Conservation (phyloP, 2,113 vertebrate genomes). For the Mastomys coucha region DNA sequence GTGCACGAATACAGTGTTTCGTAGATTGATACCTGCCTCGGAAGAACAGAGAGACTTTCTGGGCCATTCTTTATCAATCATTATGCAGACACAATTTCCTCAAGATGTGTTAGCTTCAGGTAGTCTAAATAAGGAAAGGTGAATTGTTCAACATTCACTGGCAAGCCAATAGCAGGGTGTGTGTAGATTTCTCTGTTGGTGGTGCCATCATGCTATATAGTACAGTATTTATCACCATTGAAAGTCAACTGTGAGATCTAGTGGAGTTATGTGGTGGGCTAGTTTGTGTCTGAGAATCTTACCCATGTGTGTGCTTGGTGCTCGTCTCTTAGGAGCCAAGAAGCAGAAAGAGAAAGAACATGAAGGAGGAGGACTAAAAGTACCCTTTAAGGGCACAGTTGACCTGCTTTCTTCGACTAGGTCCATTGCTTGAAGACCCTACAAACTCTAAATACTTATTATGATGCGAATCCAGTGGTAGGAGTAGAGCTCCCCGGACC, state of each 20-base stretch:
- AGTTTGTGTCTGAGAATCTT: not conserved
- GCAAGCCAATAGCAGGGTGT: not conserved
- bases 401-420: not conserved
- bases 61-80: not conserved
- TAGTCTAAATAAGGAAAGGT: not conserved
- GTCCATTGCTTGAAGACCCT: not conserved
- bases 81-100: not conserved
- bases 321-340: not conserved
- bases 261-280: not conserved
- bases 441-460: not conserved
- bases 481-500: not conserved
- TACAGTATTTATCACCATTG: not conserved
- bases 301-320: not conserved
- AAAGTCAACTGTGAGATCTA: not conserved
- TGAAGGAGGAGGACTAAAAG: not conserved
- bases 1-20: conserved; percentile 24
- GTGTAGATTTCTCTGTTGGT: not conserved
- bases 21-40: not conserved
- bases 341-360: not conserved
- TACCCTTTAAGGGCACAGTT: not conserved
- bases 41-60: conserved; percentile 1
- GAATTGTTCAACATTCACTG: not conserved
- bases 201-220: not conserved
- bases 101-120: not conserved
- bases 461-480: not conserved